Evolutionary conservation across 2,797 vertebrate genomes (phyloP).

Genomic region (Molossus alvarezi): DNA sequence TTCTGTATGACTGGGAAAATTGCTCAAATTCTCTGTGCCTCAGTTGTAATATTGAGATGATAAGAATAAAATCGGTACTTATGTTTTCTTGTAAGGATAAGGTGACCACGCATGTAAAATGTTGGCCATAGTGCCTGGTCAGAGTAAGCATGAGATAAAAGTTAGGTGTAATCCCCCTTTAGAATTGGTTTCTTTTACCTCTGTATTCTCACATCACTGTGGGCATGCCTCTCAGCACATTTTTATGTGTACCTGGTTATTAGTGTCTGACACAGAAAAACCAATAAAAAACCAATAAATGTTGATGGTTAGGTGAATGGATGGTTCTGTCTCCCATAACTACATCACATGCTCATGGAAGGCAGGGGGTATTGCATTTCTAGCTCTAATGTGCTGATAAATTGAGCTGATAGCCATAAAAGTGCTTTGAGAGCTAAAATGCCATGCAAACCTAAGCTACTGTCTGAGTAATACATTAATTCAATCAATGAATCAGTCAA

Average conservation of each 20-base stretch:
- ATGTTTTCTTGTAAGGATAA: conserved; percentile 42
- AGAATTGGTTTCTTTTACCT: not conserved
- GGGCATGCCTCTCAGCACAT: not conserved
- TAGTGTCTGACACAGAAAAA: conserved; percentile 8
- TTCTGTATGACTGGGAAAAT: not conserved
- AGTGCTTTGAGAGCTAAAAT: not conserved
- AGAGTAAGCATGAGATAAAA: conserved; percentile 43
- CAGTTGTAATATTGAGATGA: not conserved
- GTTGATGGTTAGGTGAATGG: not conserved
- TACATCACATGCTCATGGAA: conserved; percentile 2
- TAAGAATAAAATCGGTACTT: not conserved
- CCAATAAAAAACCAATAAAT: conserved; percentile 52
- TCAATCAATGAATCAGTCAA: not conserved
- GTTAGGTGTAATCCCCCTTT: not conserved
- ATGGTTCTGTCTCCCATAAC: conserved; percentile 40
- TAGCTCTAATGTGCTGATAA: not conserved
- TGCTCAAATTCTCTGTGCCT: not conserved
- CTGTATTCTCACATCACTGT: not conserved
- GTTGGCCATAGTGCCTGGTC: not conserved
- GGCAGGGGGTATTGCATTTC: conserved; percentile 10
- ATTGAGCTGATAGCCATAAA: not conserved
- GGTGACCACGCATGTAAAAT: not conserved
- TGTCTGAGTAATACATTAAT: not conserved
- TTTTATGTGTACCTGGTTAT: not conserved
- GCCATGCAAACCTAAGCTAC: not conserved